Conservation (phyloP, 2,113 vertebrate species). For the Chaetura pelagica region DNA sequence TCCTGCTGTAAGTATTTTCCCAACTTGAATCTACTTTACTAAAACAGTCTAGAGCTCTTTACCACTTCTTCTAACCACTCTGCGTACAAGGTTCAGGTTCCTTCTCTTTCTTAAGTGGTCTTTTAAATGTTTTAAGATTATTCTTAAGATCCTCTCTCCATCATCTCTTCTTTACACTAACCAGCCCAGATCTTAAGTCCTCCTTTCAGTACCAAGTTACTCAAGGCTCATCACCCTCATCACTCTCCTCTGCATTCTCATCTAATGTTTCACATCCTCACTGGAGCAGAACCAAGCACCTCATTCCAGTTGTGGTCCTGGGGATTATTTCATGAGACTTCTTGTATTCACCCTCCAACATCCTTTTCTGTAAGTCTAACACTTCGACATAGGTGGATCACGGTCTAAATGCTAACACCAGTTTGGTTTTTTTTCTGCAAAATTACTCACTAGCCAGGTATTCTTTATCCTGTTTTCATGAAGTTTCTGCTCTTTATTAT, state of each 20-base stretch:
- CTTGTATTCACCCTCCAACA: neutral
- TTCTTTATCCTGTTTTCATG: neutral
- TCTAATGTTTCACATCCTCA: neutral
- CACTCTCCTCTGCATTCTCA: neutral
- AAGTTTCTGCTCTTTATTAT: neutral
- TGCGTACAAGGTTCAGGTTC: neutral
- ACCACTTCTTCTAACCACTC: neutral
- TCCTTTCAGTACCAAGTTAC: neutral
- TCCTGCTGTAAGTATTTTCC: neutral
- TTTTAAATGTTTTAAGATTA: neutral
- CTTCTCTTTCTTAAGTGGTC: neutral
- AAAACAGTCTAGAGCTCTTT: neutral
- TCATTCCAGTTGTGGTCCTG: neutral
- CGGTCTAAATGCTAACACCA: neutral
- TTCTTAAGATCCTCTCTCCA: neutral
- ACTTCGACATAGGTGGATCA: neutral
- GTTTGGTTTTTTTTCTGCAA: neutral
- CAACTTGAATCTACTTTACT: neutral
- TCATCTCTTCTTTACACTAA: neutral
- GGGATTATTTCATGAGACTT: neutral
- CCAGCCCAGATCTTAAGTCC: neutral
- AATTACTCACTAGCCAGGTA: neutral
- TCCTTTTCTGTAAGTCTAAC: neutral
- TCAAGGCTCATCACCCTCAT: neutral
- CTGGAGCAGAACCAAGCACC: neutral